Conservation (phyloP, 2,797 vertebrate genomes). For the Anguilla obscura region DNA sequence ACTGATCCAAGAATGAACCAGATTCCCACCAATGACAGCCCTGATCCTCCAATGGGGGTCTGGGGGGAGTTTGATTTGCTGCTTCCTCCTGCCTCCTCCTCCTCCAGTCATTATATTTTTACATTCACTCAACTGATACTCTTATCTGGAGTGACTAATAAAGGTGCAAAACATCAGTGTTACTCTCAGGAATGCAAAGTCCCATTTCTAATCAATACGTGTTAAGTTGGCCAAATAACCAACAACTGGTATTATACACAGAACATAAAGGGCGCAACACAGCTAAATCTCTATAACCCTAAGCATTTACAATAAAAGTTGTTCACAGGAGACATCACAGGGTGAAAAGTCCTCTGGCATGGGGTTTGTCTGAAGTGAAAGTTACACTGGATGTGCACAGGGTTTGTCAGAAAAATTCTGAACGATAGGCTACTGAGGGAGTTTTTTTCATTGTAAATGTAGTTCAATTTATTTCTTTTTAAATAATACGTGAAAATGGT, state of each 20-base stretch:
- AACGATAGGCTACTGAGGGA: not conserved
- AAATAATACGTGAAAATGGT: not conserved
- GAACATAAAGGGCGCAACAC: no score
- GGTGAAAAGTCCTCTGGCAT: not conserved
- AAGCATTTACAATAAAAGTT: constrained; percentile 58
- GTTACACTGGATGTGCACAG: not conserved
- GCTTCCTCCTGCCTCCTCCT: constrained; percentile 47
- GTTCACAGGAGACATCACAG: constrained; percentile 58
- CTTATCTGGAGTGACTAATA: no score
- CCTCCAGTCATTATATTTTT: not conserved
- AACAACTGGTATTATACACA: no score
- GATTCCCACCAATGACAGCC: constrained; percentile 68
- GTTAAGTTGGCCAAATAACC: no score
- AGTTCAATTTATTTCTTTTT: not conserved
- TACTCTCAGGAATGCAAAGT: no score
- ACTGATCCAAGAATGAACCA: constrained; percentile 68
- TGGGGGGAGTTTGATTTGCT: constrained; percentile 67
- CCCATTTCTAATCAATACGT: no score
- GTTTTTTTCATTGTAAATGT: not conserved
- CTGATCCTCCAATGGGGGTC: constrained; percentile 56
- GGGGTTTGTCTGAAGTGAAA: not conserved
- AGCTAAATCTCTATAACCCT: not conserved
- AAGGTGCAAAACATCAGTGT: no score
- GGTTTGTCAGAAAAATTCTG: not conserved
- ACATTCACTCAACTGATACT: no score